Evolutionary conservation across 1,140 invertebrate genomes (phyloP).

Genomic region (Pseudomyrmex cubaensis): DNA sequence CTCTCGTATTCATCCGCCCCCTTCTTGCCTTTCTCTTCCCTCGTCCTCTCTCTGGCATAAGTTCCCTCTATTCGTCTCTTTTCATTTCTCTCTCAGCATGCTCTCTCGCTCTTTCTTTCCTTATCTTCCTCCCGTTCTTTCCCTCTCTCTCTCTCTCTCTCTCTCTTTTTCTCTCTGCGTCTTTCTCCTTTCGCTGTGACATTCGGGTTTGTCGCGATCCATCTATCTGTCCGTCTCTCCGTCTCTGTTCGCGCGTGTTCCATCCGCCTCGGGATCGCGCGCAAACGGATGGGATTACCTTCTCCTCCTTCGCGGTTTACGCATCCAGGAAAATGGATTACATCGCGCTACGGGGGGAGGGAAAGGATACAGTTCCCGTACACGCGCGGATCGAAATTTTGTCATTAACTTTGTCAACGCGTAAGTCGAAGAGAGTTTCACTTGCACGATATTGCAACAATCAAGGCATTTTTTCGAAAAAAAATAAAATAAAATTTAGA

Average conservation of each 20-base stretch:
- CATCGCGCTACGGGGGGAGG: not conserved
- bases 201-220: conserved; percentile 56
- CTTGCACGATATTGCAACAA: not conserved
- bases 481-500: no score
- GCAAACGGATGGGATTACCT: conserved; percentile 79
- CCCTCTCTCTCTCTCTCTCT: conserved; percentile 53
- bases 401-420: conserved; percentile 29
- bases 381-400: conserved; percentile 31
- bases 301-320: conserved; percentile 60
- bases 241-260: conserved; percentile 72
- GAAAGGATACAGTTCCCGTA: not conserved
- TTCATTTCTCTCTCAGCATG: not conserved
- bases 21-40: not conserved
- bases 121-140: conserved; percentile 70
- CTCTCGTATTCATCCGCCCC: not conserved
- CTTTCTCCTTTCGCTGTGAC: conserved; percentile 28
- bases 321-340: conserved; percentile 64
- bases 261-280: conserved; percentile 76
- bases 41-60: conserved; percentile 24
- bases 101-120: conserved; percentile 66
- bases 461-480: not conserved
- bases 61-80: conserved; percentile 12
- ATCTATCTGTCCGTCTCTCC: conserved; percentile 75
- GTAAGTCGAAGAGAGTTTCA: not conserved
- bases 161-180: conserved; percentile 45